These are phyloP conservation scores for Sarcophilus harrisii DNA, from an alignment of 2,797 vertebrate genomes.

Conservation along the genomic window DNA sequence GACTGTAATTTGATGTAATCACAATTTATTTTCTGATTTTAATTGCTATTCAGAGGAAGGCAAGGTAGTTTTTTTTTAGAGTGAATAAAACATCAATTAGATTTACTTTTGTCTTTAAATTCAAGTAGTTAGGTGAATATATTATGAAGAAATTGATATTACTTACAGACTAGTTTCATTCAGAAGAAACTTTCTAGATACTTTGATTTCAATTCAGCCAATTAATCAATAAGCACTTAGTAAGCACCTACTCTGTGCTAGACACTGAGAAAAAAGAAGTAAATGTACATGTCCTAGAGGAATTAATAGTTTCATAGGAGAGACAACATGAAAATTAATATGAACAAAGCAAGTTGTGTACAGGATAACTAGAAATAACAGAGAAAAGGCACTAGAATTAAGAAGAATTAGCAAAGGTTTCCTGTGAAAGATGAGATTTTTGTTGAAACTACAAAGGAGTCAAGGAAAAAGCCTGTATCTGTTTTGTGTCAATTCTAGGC, in stretches of 20 bases:
- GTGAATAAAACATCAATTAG: slow-evolving; percentile 32
- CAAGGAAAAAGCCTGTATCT: background rate
- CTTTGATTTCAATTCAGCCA: slow-evolving; percentile 22
- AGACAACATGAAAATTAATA: background rate
- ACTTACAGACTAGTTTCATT: slow-evolving; percentile 21
- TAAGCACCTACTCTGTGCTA: slow-evolving; percentile 21
- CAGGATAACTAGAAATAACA: background rate
- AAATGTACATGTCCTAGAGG: background rate
- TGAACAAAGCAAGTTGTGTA: background rate
- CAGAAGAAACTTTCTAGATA: slow-evolving; percentile 25
- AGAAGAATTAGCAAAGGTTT: background rate
- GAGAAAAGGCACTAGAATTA: background rate
- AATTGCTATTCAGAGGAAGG: slow-evolving; percentile 30
- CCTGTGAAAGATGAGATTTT: background rate
- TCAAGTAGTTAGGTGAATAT: slow-evolving; percentile 2
- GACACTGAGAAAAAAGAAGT: background rate
- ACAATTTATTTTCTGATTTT: slow-evolving; percentile 53
- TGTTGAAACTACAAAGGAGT: background rate
- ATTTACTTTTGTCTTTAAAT: slow-evolving; percentile 27
- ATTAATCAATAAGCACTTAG: background rate
- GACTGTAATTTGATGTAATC: slow-evolving; percentile 16
- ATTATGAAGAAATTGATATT: background rate
- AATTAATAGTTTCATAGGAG: background rate
- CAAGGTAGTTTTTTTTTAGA: slow-evolving; percentile 26
- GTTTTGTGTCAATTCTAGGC: background rate